Percentiles rank a stretch among this genome's conserved stretches.
Conservation (phyloP, 2,888 invertebrate species). For the Troglohyphantes excavatus region DNA sequence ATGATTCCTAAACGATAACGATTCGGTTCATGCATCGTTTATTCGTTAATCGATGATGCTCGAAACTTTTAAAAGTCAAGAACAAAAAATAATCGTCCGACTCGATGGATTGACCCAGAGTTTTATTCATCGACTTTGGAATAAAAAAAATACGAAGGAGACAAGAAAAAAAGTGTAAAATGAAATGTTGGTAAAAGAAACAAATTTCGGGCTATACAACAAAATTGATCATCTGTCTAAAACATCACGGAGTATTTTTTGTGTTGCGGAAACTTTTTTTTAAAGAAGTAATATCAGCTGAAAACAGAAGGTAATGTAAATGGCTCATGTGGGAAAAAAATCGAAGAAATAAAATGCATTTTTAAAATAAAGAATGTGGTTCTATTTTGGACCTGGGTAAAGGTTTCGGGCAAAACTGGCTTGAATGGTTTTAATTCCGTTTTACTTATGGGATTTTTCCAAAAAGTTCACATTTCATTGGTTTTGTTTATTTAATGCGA, state of each 20-base stretch:
- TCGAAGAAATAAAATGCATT: conserved; percentile 49
- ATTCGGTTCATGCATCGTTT: conserved; percentile 61
- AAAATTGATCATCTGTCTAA: conserved; percentile 72
- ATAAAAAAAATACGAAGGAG: background rate
- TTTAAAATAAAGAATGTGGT: conserved; percentile 53
- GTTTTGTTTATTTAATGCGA: too few relatives aligned
- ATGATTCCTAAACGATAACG: conserved; percentile 41
- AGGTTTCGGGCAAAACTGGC: background rate
- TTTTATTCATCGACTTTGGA: conserved; percentile 39
- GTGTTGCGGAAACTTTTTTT: conserved; percentile 3
- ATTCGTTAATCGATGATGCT: conserved; percentile 53
- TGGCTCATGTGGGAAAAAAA: conserved; percentile 38
- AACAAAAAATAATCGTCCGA: conserved; percentile 17
- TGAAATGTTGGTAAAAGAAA: conserved; percentile 43
- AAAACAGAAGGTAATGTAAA: conserved; percentile 68
- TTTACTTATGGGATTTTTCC: background rate
- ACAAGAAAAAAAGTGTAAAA: conserved; percentile 24
- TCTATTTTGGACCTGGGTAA: conserved; percentile 26
- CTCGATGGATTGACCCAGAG: conserved; percentile 29
- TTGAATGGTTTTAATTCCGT: background rate
- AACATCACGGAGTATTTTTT: conserved; percentile 52
- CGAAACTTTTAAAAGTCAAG: conserved; percentile 3
- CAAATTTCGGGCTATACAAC: conserved; percentile 54
- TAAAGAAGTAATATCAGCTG: conserved; percentile 62
- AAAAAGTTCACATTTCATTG: too few relatives aligned